A percentile compares a stretch with the other conserved stretches of the same genome.
phyloP scores from a whole-genome alignment of 2,888 invertebrate genomes.

The Orchestes rusci region DNA sequence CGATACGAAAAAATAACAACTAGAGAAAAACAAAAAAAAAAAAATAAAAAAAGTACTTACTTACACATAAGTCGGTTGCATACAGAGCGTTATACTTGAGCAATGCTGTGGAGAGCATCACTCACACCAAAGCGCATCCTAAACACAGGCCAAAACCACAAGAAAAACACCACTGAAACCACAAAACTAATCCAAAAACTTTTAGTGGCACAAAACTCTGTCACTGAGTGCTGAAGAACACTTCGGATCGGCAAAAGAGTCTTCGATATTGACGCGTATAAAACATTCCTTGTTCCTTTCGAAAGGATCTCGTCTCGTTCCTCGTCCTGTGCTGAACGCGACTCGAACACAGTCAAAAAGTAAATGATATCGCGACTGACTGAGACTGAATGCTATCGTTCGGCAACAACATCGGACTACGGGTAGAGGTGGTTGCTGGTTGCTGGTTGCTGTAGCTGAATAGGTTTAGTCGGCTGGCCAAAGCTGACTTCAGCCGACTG shows the following conservation, averaged over 20 bases:
- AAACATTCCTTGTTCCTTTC: conserved; percentile 18
- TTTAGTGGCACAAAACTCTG: too few species aligned
- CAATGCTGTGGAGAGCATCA: conserved; percentile 44
- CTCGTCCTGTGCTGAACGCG: too few species aligned
- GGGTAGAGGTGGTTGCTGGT: too few species aligned
- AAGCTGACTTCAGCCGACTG: too few species aligned
- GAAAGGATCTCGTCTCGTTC: too few species aligned
- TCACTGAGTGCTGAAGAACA: conserved; percentile 11
- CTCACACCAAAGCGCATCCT: conserved; percentile 40
- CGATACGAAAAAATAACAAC: not conserved
- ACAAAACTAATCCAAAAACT: conserved; percentile 19
- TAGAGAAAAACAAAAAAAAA: not conserved
- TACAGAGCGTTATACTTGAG: conserved; percentile 45
- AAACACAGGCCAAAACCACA: conserved; percentile 15
- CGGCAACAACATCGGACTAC: too few species aligned
- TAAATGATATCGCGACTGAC: not conserved
- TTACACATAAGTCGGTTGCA: conserved; percentile 43
- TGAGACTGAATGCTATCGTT: not conserved
- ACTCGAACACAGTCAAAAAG: too few species aligned
- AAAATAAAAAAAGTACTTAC: conserved; percentile 33
- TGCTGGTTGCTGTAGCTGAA: too few species aligned
- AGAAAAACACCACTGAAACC: conserved; percentile 9
- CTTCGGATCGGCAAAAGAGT: conserved; percentile 17
- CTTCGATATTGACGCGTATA: conserved; percentile 15
- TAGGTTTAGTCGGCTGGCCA: too few species aligned